These are phyloP conservation scores for Crenuchus spilurus DNA, from an alignment of 2,797 vertebrate species.

Conservation along the genomic window DNA sequence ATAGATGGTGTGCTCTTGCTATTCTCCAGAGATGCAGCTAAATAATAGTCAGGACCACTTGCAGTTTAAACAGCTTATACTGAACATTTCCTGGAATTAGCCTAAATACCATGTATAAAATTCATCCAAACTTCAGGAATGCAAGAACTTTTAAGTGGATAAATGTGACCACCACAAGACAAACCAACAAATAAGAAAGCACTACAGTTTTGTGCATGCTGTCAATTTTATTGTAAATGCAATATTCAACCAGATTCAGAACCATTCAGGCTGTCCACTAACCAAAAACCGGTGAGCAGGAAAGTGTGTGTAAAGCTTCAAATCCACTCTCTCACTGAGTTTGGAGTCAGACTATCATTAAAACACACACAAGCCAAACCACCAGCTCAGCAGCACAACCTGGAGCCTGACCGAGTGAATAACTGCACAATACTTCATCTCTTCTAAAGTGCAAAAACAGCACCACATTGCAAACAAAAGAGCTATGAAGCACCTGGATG, in stretches of 20 bases:
- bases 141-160: no score
- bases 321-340: conserved; percentile 76
- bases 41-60: no score
- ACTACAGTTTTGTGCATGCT: not conserved
- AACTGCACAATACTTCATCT: conserved; percentile 19
- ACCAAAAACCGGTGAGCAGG: conserved; percentile 21
- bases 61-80: no score
- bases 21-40: no score
- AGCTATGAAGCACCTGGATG: conserved; percentile 43
- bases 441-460: conserved; percentile 41
- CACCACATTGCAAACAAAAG: conserved; percentile 9
- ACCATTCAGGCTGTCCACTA: conserved; percentile 31
- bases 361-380: conserved; percentile 62
- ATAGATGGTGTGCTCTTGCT: no score
- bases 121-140: no score
- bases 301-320: conserved; percentile 68
- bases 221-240: conserved; percentile 48
- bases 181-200: not conserved
- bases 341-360: conserved; percentile 79
- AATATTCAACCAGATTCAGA: conserved; percentile 23
- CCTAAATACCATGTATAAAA: no score
- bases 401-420: conserved; percentile 29
- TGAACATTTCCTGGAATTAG: no score
- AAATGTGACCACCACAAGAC: no score
- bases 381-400: conserved; percentile 11